Evolutionary conservation across 2,888 invertebrate genomes (phyloP), one percentile per base, ranked within the genome.

Genomic region (Carpatolechia fugitivella): DNA sequence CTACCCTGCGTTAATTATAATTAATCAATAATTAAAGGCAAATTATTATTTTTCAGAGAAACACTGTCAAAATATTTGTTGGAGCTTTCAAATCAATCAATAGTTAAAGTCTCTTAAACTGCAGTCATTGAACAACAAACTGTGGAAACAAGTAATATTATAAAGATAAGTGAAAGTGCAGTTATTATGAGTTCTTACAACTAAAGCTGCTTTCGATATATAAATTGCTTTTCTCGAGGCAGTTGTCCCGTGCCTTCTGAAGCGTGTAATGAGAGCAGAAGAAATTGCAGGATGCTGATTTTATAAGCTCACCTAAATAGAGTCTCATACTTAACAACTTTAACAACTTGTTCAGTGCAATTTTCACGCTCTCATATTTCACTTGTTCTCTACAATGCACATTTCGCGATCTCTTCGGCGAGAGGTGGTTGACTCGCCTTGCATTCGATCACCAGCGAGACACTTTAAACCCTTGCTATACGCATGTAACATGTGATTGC

Each of bases 121-220:
- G 18, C 2, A 18, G 8, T 41, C 13, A 46, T 46, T 46, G 46
- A 24, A 46, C 3, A 30, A 47, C 14, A 33, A 16, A 48, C 18
- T 52, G 51, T 35, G 11, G 13, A 35, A 24, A 20, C 35, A 35
- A 44, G 20, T 44, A 20, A 44, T 30, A 31, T 30, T 11, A 47
- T 31, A 31, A 31, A 31, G 16, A 33, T 55, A 58, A 65, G 63
- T 62, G 65, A 65, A 65, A 64, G 64, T 65, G 56, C 59, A 52
- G 59, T 51, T 41, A 52, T 54, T 49, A 31, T 53, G 52, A 56
- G 56, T 61, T 56, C 58, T 52, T 51, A 47, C 46, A 58, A 49
- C 51, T 54, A 57, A 58, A 57, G 47, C 59, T 52, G 61, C 62
- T 69, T 64, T 69, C 66, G 50, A 36, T 60, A 62, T 57, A 58